These are phyloP conservation scores for Epinotia brunnichana DNA, from an alignment of 2,888 invertebrate genomes.

Conservation along the genomic window DNA sequence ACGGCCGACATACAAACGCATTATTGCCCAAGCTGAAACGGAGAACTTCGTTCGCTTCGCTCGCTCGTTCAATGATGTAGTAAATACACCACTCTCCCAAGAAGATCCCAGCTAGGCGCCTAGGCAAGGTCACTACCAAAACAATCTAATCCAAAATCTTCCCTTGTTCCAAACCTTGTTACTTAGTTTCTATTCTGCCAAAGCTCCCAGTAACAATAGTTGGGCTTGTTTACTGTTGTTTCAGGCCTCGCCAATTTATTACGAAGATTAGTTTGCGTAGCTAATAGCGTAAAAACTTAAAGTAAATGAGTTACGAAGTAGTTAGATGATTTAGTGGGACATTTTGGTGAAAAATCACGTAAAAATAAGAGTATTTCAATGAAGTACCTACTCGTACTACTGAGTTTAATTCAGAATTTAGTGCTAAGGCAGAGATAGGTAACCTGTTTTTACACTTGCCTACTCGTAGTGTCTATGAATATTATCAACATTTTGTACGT, in stretches of 20 bases:
- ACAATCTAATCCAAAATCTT: constrained; percentile 13
- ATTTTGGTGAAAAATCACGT: constrained; percentile 7
- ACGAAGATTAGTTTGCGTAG: constrained; percentile 28
- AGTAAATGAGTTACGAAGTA: constrained; percentile 25
- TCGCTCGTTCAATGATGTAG: too few relatives aligned
- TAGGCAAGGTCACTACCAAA: background rate
- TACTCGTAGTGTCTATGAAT: too few relatives aligned
- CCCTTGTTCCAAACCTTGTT: constrained; percentile 11
- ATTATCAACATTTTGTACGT: too few relatives aligned
- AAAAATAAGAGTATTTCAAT: background rate
- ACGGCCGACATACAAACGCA: too few relatives aligned
- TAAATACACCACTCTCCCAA: background rate
- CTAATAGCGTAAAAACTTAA: constrained; percentile 32
- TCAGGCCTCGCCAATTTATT: constrained; percentile 6
- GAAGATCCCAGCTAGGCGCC: background rate
- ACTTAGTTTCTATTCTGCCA: constrained; percentile 1
- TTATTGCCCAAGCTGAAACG: too few relatives aligned
- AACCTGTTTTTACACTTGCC: too few relatives aligned
- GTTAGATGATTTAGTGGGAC: background rate
- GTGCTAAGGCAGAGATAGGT: background rate
- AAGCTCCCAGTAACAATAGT: constrained; percentile 12
- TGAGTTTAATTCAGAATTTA: background rate
- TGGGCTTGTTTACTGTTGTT: constrained; percentile 21
- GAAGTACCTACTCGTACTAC: background rate
- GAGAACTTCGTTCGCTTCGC: too few relatives aligned